Conservation (phyloP, 2,113 vertebrate genomes). For the Cacatua alba region DNA sequence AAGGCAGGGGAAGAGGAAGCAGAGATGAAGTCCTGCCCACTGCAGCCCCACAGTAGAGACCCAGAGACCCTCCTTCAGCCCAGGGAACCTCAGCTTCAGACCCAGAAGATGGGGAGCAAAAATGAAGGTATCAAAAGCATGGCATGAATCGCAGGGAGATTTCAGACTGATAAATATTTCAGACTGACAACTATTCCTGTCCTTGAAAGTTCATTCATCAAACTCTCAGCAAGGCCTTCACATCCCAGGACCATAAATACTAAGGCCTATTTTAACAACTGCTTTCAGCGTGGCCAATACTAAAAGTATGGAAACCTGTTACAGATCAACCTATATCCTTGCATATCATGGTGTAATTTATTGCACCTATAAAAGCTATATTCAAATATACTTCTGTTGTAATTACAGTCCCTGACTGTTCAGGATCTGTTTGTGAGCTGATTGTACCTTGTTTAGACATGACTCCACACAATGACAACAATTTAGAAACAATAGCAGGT, state of each 20-base stretch:
- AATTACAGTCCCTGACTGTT: constrained; percentile 12
- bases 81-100: background rate
- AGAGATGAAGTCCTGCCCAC: background rate
- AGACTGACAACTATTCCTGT: constrained; percentile 66
- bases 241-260: constrained; percentile 61
- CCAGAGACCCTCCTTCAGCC: background rate
- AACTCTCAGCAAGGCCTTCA: constrained; percentile 56
- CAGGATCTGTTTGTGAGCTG: background rate
- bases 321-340: background rate
- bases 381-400: background rate
- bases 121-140: background rate
- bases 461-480: background rate
- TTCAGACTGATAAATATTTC: constrained; percentile 68
- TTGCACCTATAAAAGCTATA: constrained; percentile 2
- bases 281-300: constrained; percentile 1
- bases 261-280: constrained; percentile 42
- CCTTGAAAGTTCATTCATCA: constrained; percentile 68
- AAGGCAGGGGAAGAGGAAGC: background rate
- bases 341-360: background rate
- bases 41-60: background rate
- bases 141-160: background rate
- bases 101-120: background rate
- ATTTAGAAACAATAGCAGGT: constrained; percentile 14
- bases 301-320: background rate
- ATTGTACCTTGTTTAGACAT: background rate